Evolutionary conservation across 2,888 invertebrate genomes (phyloP).

Genomic region (Orthonevra nobilis): DNA sequence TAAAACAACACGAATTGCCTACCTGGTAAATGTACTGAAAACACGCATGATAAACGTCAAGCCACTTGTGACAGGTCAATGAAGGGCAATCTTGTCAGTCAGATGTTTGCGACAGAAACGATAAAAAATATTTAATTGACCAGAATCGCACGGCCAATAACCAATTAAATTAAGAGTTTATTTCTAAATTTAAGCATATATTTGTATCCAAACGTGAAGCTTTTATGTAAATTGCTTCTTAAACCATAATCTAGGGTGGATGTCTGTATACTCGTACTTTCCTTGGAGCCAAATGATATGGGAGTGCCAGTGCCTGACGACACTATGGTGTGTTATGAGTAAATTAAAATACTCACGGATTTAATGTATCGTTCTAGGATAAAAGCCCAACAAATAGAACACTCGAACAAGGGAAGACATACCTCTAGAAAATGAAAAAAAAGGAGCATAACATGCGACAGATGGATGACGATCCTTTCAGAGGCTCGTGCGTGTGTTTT

Average conservation of each 20-base stretch:
- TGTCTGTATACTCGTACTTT: conserved; percentile 45
- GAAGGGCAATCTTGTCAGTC: conserved; percentile 45
- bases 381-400: background rate
- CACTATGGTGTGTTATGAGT: conserved; percentile 46
- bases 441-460: conserved; percentile 51
- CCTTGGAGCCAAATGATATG: conserved; percentile 49
- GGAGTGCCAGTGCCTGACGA: conserved; percentile 45
- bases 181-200: background rate
- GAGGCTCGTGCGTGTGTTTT: conserved; percentile 45
- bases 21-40: conserved; percentile 37
- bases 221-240: conserved; percentile 65
- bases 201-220: background rate
- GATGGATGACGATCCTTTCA: conserved; percentile 63
- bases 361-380: conserved; percentile 46
- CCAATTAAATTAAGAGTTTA: conserved; percentile 62
- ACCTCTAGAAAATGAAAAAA: no score
- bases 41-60: conserved; percentile 53
- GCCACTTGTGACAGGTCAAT: conserved; percentile 13
- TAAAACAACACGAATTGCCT: no score
- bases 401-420: conserved; percentile 1
- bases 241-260: conserved; percentile 34
- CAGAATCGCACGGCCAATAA: conserved; percentile 56
- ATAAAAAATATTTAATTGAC: conserved; percentile 49
- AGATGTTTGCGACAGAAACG: conserved; percentile 47
- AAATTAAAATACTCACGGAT: conserved; percentile 58